phyloP scores from a whole-genome alignment of 2,888 invertebrate genomes.

The Drosophila kambysellisi region DNA sequence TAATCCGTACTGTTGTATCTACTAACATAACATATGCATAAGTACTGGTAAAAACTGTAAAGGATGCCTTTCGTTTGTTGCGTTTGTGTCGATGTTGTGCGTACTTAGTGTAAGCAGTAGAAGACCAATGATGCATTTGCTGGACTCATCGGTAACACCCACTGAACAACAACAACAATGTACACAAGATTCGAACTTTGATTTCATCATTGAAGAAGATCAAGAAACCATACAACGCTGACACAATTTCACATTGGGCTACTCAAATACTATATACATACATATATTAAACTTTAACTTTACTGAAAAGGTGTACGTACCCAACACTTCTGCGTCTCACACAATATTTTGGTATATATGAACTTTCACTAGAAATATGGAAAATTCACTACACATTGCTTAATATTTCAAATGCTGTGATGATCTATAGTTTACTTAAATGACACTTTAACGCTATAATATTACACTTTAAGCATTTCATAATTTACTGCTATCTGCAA shows the following conservation, averaged over 20 bases:
- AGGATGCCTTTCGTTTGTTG: constrained; percentile 28
- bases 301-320: constrained; percentile 6
- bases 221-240: constrained; percentile 24
- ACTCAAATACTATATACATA: constrained; percentile 1
- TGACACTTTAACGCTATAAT: constrained; percentile 7
- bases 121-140: constrained; percentile 4
- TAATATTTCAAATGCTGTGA: neutral
- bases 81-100: constrained; percentile 69
- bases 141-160: constrained; percentile 24
- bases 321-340: neutral
- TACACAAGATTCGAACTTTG: constrained; percentile 1
- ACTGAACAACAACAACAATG: constrained; percentile 16
- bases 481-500: constrained; percentile 25
- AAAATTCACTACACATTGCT: neutral
- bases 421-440: neutral
- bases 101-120: constrained; percentile 49
- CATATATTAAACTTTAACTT: neutral
- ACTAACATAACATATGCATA: constrained; percentile 30
- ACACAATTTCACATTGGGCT: constrained; percentile 22
- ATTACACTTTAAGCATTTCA: constrained; percentile 4
- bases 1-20: constrained; percentile 37
- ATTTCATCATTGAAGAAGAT: neutral
- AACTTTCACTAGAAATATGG: neutral
- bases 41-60: constrained; percentile 25
- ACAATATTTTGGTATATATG: neutral